These are phyloP conservation scores for Drosophila picticornis DNA, from an alignment of 2,888 invertebrate genomes.

Conservation along the genomic window DNA sequence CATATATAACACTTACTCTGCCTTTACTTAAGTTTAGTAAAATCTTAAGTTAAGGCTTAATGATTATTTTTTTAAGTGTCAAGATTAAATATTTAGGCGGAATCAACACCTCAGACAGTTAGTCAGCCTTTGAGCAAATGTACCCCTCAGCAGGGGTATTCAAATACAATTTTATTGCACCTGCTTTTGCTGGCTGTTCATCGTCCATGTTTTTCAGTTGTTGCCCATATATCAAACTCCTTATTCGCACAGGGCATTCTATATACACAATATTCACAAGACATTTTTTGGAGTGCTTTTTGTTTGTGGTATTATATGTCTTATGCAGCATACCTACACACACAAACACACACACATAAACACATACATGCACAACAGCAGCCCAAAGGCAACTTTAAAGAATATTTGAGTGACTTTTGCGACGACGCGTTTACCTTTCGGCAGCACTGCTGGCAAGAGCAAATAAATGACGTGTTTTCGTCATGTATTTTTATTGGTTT, in stretches of 20 bases:
- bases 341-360: background rate
- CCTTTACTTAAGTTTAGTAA: background rate
- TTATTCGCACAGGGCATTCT: slow-evolving; percentile 25
- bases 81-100: too few relatives aligned
- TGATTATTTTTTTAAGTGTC: background rate
- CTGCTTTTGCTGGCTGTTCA: background rate
- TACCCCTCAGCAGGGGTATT: slow-evolving; percentile 2
- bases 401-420: slow-evolving; percentile 45
- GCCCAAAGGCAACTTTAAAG: slow-evolving; percentile 31
- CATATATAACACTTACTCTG: too few relatives aligned
- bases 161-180: slow-evolving; percentile 9
- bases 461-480: slow-evolving; percentile 7
- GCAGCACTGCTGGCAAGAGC: background rate
- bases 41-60: background rate
- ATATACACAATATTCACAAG: slow-evolving; percentile 20
- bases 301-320: slow-evolving; percentile 14
- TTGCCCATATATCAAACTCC: slow-evolving; percentile 39
- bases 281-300: slow-evolving; percentile 20
- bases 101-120: background rate
- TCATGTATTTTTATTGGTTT: slow-evolving; percentile 3
- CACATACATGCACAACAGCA: background rate
- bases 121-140: background rate
- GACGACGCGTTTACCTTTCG: slow-evolving; percentile 16
- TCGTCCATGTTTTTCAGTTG: slow-evolving; percentile 24
- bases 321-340: slow-evolving; percentile 3